Base-by-base conservation (phyloP, 2,113 vertebrate genomes). In the Rhipidura dahli region DNA sequence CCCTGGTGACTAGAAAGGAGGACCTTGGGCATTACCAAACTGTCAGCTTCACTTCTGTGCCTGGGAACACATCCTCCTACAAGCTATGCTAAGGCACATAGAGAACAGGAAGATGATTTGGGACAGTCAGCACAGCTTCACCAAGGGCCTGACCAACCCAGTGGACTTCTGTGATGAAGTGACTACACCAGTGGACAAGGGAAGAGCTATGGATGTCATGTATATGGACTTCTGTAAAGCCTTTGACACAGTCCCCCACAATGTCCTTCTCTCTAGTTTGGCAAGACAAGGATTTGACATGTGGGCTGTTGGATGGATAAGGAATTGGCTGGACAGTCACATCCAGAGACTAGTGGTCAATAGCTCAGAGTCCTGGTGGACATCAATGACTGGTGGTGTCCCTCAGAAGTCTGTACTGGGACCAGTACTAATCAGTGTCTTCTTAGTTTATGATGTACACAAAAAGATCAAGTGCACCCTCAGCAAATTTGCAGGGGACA, bases 251-350 rank as follows among this genome's bases (percentile, higher is more conserved):
- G 22, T 15, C 14, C 3, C 4, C 9, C 8, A 16, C 27, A 53
- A 30, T 8, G 14, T 35, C 15, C 27, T 61, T 54, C 40, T 76
- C 37, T 77, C 37, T 31, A 63, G 7, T 54, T 63, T 63, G 49
- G 15, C 0, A 0, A 49, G 16, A 23, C 26, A 33, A 19, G 63
- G 17, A 51, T 60, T 60, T 27, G 18, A 59, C 4, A 22, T 5
- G 7, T 18, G 3, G 24, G 20, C 13, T 47, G 13, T 21, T 40
- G 24, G n/a, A 30, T 47, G 7, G 13, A 12, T 40, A 35, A 63
- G 16, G 40, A 70, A 47, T n/a, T 79, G 40, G 8, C 56, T 30
- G 35, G 49, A 40, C 11, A 21, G n/a, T 20, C 19, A 61, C 19
- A 39, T 54, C 23, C 20, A 61, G n/a, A 54, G 23, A 15, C 11